These are phyloP conservation scores for Phasianus colchicus DNA, from an alignment of 2,113 vertebrate species.

Conservation along the genomic window DNA sequence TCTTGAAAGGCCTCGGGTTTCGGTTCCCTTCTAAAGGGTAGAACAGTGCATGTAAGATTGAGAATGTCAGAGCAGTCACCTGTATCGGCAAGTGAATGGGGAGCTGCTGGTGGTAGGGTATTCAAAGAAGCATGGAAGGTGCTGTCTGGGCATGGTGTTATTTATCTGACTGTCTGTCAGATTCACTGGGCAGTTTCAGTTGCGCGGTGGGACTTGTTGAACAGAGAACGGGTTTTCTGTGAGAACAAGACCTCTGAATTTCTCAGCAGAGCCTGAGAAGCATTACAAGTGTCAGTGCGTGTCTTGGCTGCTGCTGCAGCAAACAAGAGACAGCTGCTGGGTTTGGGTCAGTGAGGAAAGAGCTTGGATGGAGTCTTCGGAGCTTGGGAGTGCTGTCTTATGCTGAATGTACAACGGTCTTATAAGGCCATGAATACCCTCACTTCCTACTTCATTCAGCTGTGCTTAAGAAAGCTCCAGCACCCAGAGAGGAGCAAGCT, in stretches of 20 bases:
- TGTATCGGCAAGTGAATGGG: conserved; percentile 7
- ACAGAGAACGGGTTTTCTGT: too few species aligned
- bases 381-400: not conserved
- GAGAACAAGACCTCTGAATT: conserved; percentile 11
- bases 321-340: not conserved
- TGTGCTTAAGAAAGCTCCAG: not conserved
- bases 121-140: not conserved
- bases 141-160: not conserved
- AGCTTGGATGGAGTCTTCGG: accelerated
- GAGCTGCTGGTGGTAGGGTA: conserved; percentile 24
- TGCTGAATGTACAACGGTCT: not conserved
- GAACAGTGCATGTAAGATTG: conserved; percentile 10
- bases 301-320: conserved; percentile 29
- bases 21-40: conserved; percentile 58
- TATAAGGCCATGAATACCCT: not conserved
- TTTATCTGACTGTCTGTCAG: not conserved
- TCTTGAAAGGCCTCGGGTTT: conserved; percentile 64
- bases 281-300: not conserved
- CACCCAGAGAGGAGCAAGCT: not conserved
- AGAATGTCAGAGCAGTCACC: conserved; percentile 60
- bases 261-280: not conserved
- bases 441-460: not conserved
- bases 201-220: not conserved
- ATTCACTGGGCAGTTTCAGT: conserved; percentile 31
- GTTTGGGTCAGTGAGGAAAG: not conserved